Percentiles rank a stretch among this genome's conserved stretches.
phyloP scores from a whole-genome alignment of 2,797 vertebrate genomes.

The Nothura maculosa region DNA sequence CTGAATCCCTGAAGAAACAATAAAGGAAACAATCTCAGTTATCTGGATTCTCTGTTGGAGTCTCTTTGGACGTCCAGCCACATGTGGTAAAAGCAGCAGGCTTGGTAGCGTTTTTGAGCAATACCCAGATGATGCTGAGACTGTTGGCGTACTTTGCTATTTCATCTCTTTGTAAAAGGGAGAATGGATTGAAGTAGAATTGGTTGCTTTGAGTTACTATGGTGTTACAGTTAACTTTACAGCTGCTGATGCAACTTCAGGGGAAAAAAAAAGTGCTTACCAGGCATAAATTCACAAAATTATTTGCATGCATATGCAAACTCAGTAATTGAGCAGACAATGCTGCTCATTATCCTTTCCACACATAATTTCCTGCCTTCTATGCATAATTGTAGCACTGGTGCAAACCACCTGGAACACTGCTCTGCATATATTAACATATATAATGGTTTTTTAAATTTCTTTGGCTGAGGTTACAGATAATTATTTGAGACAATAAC shows the following conservation, averaged over 20 bases:
- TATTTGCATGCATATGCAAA: constrained; percentile 44
- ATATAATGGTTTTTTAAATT: neutral
- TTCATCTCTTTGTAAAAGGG: neutral
- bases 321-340: constrained; percentile 53
- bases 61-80: accelerated
- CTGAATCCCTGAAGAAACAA: constrained; percentile 87
- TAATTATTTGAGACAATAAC: neutral
- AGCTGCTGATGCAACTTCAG: neutral
- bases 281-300: constrained; percentile 26
- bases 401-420: constrained; percentile 47
- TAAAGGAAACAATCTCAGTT: neutral
- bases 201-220: neutral
- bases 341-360: constrained; percentile 61
- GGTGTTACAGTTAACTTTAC: neutral
- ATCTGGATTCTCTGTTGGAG: neutral
- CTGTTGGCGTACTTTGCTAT: accelerated
- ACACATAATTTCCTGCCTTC: constrained; percentile 44
- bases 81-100: accelerated
- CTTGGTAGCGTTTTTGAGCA: accelerated
- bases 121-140: accelerated
- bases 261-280: neutral
- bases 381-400: neutral
- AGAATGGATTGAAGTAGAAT: neutral
- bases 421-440: constrained; percentile 16
- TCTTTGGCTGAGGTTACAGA: neutral